Base-by-base conservation (phyloP, 2,113 vertebrate genomes). In the Seriola aureovittata region DNA sequence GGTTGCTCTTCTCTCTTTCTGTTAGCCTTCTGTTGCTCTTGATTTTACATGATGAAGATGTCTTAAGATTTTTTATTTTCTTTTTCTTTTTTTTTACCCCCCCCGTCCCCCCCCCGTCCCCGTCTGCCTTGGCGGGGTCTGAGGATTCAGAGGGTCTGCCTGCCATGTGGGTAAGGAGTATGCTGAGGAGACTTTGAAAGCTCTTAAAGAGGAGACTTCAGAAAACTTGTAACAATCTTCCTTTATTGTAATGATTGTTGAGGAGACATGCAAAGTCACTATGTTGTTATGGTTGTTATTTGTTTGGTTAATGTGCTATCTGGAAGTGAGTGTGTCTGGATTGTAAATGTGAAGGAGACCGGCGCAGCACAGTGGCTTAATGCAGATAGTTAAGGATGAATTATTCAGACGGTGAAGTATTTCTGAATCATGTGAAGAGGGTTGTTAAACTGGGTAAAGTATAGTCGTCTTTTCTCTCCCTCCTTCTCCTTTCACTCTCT, bases 331-430 rank as follows among this genome's bases (percentile, higher is more conserved):
- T 85, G 76, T 25, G 80, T 78, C 48, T 87, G 69, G 32, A 19
- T 78, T 70, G 62, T 78, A 52, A 79, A 83, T 64, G 83, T 81
- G 82, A 71, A 81, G 87, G 68, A 80, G 78, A 64, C 71, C 80
- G 65, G 46, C 17, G 23, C 75, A 82, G 76, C 68, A 48, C 84
- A 71, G 68, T 42, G 67, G 71, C 75, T 82, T 73, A 87, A 74
- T 89, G 78, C 62, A 63, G 67, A 86, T 67, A 77, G 73, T 76
- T 84, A 50, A 84, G 78, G 78, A 85, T 90, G 63, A 93, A 93
- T 93, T 68, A 92, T 89, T 92, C 84, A 92, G 71, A 82, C n/a
- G 17, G 54, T 78, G 69, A 82, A 88, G 79, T 84, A 75, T 91
- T 85, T 85, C 81, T 88, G 86, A 91, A 91, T 84, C 71, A 84